Percentiles rank a stretch among this genome's conserved stretches.
Evolutionary conservation across 1,140 invertebrate genomes (phyloP).

Genomic region (Atta cephalotes): DNA sequence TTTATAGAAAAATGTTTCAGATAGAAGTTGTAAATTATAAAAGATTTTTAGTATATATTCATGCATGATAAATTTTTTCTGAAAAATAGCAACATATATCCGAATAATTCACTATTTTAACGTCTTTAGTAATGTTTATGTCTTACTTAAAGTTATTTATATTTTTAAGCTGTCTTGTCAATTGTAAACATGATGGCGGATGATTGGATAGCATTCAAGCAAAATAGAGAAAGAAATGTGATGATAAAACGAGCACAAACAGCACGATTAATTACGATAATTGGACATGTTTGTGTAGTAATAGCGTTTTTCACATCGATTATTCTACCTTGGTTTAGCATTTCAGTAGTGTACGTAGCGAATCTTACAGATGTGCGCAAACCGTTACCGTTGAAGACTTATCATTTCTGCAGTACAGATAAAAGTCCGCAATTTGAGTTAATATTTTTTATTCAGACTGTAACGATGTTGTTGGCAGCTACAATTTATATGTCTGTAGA

Average conservation of each 20-base stretch:
- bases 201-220: conserved; percentile 41
- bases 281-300: neutral
- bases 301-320: neutral
- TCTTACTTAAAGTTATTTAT: neutral
- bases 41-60: too few relatives aligned
- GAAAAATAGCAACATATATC: neutral
- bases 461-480: neutral
- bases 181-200: conserved; percentile 47
- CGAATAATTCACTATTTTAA: neutral
- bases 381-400: neutral
- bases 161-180: neutral
- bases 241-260: conserved; percentile 21
- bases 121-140: neutral
- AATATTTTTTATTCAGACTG: neutral
- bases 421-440: conserved; percentile 37
- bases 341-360: neutral
- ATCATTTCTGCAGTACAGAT: neutral
- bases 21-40: too few relatives aligned
- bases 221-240: conserved; percentile 3
- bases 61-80: too few relatives aligned
- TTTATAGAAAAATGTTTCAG: too few relatives aligned
- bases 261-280: neutral
- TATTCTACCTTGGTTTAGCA: neutral
- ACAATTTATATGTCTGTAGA: conserved; percentile 18
- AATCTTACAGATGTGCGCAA: neutral